Evolutionary conservation across 2,888 invertebrate species (phyloP).

Genomic region (Hirtodrosophila duncani): DNA sequence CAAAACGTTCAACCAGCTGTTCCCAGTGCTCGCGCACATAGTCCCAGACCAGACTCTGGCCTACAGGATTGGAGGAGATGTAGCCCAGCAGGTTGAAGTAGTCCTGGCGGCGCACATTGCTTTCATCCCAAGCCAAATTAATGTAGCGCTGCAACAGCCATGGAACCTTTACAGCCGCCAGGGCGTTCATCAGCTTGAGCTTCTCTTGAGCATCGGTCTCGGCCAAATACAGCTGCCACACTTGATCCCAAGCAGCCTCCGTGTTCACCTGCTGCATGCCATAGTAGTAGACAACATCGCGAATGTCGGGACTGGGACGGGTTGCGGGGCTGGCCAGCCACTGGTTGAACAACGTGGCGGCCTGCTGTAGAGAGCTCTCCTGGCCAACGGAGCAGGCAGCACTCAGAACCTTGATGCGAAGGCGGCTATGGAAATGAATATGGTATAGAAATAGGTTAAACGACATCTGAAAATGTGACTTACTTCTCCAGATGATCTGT

Average conservation of each 20-base stretch:
- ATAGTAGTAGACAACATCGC: slow-evolving; percentile 83
- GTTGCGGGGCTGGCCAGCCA: slow-evolving; percentile 81
- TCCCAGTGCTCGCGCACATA: slow-evolving; percentile 89
- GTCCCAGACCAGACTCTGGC: slow-evolving; percentile 88
- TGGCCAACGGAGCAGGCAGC: slow-evolving; percentile 83
- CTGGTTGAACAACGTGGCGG: slow-evolving; percentile 80
- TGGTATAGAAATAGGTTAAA: neutral
- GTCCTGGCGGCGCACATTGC: slow-evolving; percentile 89
- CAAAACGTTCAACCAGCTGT: slow-evolving; percentile 86
- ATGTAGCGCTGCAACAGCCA: slow-evolving; percentile 85
- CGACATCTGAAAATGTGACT: neutral
- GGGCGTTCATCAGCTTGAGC: slow-evolving; percentile 84
- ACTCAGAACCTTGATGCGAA: slow-evolving; percentile 82
- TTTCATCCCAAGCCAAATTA: slow-evolving; percentile 85
- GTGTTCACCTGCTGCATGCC: slow-evolving; percentile 84
- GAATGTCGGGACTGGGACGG: slow-evolving; percentile 83
- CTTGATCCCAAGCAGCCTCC: slow-evolving; percentile 84
- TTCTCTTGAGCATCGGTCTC: slow-evolving; percentile 90
- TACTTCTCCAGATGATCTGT: slow-evolving; percentile 79
- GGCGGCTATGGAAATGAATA: slow-evolving; percentile 79
- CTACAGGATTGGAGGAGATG: slow-evolving; percentile 86
- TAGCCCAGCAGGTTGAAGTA: slow-evolving; percentile 85
- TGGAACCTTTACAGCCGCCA: slow-evolving; percentile 84
- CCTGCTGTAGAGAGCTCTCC: slow-evolving; percentile 81
- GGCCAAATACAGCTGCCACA: slow-evolving; percentile 85